phyloP scores from a whole-genome alignment of 2,888 invertebrate species.

The Neoascia interrupta region DNA sequence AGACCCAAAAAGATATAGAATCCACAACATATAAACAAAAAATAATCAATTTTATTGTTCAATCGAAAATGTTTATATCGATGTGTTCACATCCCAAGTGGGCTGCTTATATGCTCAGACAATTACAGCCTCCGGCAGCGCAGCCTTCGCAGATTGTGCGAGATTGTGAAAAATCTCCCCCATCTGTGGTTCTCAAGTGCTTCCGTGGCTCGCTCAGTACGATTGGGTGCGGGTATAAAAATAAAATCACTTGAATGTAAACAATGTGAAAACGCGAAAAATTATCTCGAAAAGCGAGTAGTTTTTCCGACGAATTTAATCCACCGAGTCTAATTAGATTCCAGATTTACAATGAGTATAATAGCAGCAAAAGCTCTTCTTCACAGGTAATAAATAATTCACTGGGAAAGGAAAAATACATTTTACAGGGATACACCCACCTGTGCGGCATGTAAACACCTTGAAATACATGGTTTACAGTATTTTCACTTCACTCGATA shows the following conservation, averaged over 20 bases:
- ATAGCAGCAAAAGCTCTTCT: constrained; percentile 60
- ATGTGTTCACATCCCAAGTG: too few relatives aligned
- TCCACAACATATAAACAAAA: constrained; percentile 9
- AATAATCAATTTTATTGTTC: constrained; percentile 59
- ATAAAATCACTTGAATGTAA: constrained; percentile 56
- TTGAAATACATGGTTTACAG: not conserved
- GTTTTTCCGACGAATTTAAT: not conserved
- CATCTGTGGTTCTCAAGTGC: constrained; percentile 31
- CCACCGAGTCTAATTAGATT: constrained; percentile 28
- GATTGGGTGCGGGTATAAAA: constrained; percentile 26
- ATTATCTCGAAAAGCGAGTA: not conserved
- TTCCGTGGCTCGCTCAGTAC: not conserved
- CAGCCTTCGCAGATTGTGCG: not conserved
- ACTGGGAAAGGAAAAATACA: constrained; percentile 14
- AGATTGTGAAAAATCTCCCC: constrained; percentile 25
- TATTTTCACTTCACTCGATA: constrained; percentile 11
- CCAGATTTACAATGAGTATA: constrained; percentile 55
- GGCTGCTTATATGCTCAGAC: constrained; percentile 62
- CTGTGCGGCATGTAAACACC: constrained; percentile 56
- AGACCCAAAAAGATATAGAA: too few relatives aligned
- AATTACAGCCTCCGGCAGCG: constrained; percentile 43
- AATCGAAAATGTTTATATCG: too few relatives aligned
- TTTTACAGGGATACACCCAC: constrained; percentile 43
- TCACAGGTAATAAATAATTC: constrained; percentile 46
- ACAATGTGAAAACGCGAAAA: constrained; percentile 50